A percentile compares a stretch with the other conserved stretches of the same genome.
Conservation (phyloP, 2,797 vertebrate genomes). For the Chromis chromis region DNA sequence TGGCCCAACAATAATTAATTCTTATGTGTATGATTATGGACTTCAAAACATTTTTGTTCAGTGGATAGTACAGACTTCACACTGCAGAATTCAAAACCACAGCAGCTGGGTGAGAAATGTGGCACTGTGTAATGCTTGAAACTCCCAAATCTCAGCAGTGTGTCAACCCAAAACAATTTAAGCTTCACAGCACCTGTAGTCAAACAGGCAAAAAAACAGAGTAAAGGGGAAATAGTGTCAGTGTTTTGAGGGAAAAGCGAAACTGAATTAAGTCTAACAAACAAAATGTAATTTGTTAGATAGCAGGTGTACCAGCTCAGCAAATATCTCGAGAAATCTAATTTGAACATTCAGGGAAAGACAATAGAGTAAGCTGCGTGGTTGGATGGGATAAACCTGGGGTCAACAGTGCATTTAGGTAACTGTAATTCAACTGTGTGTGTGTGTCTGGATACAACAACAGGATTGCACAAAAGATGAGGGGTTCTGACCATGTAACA, state of each 20-base stretch:
- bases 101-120: slow-evolving; percentile 2
- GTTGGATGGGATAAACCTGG: slow-evolving; percentile 18
- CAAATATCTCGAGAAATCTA: slow-evolving; percentile 27
- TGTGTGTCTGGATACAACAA: slow-evolving; percentile 15
- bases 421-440: slow-evolving; percentile 27
- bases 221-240: neutral
- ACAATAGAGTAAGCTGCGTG: slow-evolving; percentile 11
- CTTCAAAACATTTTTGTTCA: neutral
- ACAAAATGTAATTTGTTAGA: slow-evolving; percentile 16
- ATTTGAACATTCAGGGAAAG: slow-evolving; percentile 29
- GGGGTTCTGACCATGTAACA: slow-evolving; percentile 10
- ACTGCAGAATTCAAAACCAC: neutral
- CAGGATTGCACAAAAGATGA: slow-evolving; percentile 2
- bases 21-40: neutral
- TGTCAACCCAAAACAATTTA: slow-evolving; percentile 9
- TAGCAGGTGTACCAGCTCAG: slow-evolving; percentile 30
- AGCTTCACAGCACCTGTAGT: slow-evolving; percentile 31
- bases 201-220: neutral
- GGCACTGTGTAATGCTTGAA: neutral
- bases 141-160: slow-evolving; percentile 15
- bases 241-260: slow-evolving; percentile 1
- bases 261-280: slow-evolving; percentile 10
- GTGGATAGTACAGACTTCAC: neutral
- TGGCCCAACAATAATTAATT: neutral
- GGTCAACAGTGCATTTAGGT: slow-evolving; percentile 30